Percentiles rank a stretch among this genome's conserved stretches.
Conservation (phyloP, 2,888 invertebrate genomes). For the Apotomis betuletana region DNA sequence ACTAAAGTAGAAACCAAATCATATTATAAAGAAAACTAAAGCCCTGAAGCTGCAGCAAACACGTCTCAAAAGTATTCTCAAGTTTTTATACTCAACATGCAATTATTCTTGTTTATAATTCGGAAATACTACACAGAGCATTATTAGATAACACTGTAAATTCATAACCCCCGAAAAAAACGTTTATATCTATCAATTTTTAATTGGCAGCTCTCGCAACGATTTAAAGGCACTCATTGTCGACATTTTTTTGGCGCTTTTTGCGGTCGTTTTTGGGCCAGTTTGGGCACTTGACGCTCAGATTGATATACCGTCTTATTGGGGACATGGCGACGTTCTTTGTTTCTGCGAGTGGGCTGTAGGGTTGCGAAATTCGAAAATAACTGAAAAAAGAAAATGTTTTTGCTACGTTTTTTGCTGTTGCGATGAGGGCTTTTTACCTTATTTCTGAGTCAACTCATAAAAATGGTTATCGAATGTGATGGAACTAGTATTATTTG, state of each 20-base stretch:
- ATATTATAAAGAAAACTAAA: too few species aligned
- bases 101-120: background rate
- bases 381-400: slow-evolving; percentile 9
- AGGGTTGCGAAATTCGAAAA: slow-evolving; percentile 36
- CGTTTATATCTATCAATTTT: slow-evolving; percentile 79
- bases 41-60: too few species aligned
- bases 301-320: slow-evolving; percentile 82
- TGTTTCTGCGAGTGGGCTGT: slow-evolving; percentile 75
- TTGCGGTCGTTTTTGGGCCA: slow-evolving; percentile 72
- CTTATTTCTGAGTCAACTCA: background rate
- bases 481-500: background rate
- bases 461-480: background rate
- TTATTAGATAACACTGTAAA: slow-evolving; percentile 17
- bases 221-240: slow-evolving; percentile 79
- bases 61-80: too few species aligned
- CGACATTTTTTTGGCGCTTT: slow-evolving; percentile 75
- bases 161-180: slow-evolving; percentile 47
- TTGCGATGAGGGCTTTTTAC: background rate
- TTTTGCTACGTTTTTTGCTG: slow-evolving; percentile 13
- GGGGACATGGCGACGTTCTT: slow-evolving; percentile 80
- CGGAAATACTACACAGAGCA: background rate
- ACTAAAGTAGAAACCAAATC: too few species aligned
- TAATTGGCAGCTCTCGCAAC: slow-evolving; percentile 83
- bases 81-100: too few species aligned
- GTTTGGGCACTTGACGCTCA: slow-evolving; percentile 79